These are phyloP conservation scores for Potamarius usumacintae DNA, from an alignment of 2,113 vertebrate genomes.

Conservation along the genomic window DNA sequence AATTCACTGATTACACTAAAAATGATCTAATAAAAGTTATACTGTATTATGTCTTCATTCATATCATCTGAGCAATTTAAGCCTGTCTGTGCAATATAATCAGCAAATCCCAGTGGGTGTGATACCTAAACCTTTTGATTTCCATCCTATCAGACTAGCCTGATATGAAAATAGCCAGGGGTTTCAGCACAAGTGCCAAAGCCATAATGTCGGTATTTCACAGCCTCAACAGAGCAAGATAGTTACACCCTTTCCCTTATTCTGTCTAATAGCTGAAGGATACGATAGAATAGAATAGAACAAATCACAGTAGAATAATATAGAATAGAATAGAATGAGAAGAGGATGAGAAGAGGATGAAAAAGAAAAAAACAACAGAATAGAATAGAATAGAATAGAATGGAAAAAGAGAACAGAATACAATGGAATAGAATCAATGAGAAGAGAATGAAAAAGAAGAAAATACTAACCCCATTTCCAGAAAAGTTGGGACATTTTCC, in stretches of 20 bases:
- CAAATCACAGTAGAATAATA: neutral
- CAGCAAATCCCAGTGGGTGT: neutral
- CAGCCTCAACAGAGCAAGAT: neutral
- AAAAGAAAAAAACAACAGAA: neutral
- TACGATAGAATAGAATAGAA: slow-evolving; percentile 6
- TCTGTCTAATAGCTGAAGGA: neutral
- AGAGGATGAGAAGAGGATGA: too few species aligned
- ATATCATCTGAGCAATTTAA: neutral
- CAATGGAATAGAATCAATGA: too few species aligned
- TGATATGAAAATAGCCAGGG: neutral
- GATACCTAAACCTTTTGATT: neutral
- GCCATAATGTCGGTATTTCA: neutral
- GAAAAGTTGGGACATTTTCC: too few species aligned
- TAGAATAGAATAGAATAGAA: neutral
- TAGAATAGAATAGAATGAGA: neutral
- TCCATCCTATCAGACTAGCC: neutral
- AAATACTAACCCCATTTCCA: too few species aligned
- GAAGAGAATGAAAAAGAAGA: too few species aligned
- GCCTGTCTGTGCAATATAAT: neutral
- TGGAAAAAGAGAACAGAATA: too few species aligned
- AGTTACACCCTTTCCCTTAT: neutral
- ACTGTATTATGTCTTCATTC: slow-evolving; percentile 15
- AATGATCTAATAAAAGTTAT: slow-evolving; percentile 11
- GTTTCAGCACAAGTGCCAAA: neutral
- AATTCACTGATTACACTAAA: neutral